phyloP scores from a whole-genome alignment of 2,113 vertebrate genomes.

The Nibea coibor region DNA sequence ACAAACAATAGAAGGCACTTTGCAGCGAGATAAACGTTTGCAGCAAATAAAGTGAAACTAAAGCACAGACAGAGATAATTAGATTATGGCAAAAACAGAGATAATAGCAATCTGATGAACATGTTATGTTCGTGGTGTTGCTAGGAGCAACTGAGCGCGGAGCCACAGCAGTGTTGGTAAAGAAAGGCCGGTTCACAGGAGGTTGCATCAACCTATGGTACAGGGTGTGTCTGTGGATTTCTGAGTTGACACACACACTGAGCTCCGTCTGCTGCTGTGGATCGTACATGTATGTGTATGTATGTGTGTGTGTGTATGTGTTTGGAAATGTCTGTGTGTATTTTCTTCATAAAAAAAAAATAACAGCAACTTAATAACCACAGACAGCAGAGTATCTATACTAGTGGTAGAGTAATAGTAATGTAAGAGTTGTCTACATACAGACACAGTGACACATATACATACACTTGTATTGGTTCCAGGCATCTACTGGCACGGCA shows the following conservation, averaged over 20 bases:
- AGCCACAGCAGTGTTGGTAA: constrained; percentile 30
- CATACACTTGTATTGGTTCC: constrained; percentile 15
- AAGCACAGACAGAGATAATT: neutral
- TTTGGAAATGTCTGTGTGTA: neutral
- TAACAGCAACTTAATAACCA: neutral
- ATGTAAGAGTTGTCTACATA: neutral
- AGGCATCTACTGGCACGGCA: constrained; percentile 40
- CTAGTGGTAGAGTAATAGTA: neutral
- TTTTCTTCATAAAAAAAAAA: neutral
- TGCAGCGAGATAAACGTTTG: neutral
- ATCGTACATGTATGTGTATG: neutral
- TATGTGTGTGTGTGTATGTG: constrained; percentile 11
- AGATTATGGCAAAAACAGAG: no score
- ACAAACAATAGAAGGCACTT: neutral
- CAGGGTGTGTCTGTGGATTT: constrained; percentile 50
- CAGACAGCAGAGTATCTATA: constrained; percentile 12
- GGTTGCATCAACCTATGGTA: constrained; percentile 34
- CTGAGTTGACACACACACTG: constrained; percentile 24
- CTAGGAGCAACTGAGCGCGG: constrained; percentile 11
- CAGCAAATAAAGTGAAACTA: neutral
- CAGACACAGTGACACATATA: neutral
- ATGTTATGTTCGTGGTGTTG: constrained; percentile 29
- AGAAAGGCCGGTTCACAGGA: neutral
- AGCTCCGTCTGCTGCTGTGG: constrained; percentile 9
- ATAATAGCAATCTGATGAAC: neutral